Evolutionary conservation across 2,797 vertebrate genomes (phyloP), one percentile per base, ranked within the genome.

Genomic region (Anguilla marmorata): DNA sequence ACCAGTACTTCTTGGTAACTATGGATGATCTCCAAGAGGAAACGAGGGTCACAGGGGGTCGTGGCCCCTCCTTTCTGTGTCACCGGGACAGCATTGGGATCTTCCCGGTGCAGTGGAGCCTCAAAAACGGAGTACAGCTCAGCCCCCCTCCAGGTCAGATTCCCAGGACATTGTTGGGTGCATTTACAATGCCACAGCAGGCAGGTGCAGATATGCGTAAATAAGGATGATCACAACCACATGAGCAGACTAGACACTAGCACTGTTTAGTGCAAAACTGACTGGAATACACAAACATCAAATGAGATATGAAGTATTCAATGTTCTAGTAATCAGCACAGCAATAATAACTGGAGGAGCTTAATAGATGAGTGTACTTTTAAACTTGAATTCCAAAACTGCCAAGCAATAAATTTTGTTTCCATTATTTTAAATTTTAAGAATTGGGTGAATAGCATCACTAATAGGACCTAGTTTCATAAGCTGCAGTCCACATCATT

Each of bases 31-130:
- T 99, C 86, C 94, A 97, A 69, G 97, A 97, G 37, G 89, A 90
- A 27, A 92, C 92, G 66, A 92, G 88, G 84, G 94, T 94, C 7
- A 93, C 74, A 41, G 74, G 92, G 30, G 92, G 89, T 6, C 87
- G 48, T 2, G 93, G 93, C 3, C 93, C 92, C 84, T 94, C 95
- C 37, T 98, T 98, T 54, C 86, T 99, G 52, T 98, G 98, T 90
- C 97, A 99, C 91, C 92, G 93, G 86, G 93, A 95, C 93, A 99
- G 97, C 91, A 93, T 96, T 1, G 97, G 97, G 52, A 97, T 99
- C 91, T 98, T 99, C 90, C 98, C 98, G 0, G 96, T 97, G 82
- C 98, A 98, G 74, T 99, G 98, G 98, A 96, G 98, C 94, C 96
- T 98, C n/a, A 99, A 98, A 94, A 99, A 98, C 0, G 97, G 98